Conservation (phyloP, 2,797 vertebrate species). For the Rhynchotus rufescens region DNA sequence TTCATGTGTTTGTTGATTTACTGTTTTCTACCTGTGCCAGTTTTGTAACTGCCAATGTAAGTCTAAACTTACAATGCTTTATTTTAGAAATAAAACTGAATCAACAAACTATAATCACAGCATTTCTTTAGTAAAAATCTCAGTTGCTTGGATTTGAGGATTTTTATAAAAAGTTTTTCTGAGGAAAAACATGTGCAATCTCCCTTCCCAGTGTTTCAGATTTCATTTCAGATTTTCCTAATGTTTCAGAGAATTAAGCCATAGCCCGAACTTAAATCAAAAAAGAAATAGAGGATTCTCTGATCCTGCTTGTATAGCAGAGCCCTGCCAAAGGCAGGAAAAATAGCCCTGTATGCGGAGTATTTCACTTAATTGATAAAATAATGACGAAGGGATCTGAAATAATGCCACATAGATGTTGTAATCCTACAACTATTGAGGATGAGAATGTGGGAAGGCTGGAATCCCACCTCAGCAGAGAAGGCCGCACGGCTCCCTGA, state of each 20-base stretch:
- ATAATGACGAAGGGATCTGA: not conserved
- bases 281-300: not conserved
- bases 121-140: not conserved
- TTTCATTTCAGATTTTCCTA: not conserved
- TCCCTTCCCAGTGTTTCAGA: not conserved
- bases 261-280: not conserved
- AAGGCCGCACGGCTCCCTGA: not conserved
- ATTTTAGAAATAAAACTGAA: conserved; percentile 8
- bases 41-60: conserved; percentile 24
- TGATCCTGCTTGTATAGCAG: not conserved
- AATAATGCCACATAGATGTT: not conserved
- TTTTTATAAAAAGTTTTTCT: not conserved
- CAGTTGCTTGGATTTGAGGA: not conserved
- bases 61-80: not conserved
- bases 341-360: not conserved
- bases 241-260: not conserved
- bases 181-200: rapidly evolving
- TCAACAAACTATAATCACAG: not conserved
- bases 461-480: not conserved
- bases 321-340: not conserved
- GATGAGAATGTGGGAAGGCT: not conserved
- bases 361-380: not conserved
- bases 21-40: not conserved
- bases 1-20: not conserved
- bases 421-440: not conserved